A percentile compares a stretch with the other conserved stretches of the same genome.
These are phyloP conservation scores for Oenanthe oenanthe DNA, from an alignment of 2,113 vertebrate genomes.

Conservation along the genomic window DNA sequence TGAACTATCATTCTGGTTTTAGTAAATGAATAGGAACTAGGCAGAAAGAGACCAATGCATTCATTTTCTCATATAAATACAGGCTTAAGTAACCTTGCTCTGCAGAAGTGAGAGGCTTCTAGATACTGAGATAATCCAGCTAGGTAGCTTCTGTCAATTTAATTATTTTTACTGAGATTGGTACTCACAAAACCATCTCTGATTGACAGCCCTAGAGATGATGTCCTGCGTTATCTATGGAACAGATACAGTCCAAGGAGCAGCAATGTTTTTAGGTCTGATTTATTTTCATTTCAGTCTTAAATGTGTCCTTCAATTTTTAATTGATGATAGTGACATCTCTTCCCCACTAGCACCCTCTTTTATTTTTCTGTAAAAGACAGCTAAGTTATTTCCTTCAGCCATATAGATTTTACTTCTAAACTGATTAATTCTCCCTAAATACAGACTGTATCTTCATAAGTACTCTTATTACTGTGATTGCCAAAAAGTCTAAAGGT, in stretches of 20 bases:
- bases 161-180: neutral
- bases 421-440: constrained; percentile 34
- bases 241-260: neutral
- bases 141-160: neutral
- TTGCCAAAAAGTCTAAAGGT: neutral
- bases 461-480: neutral
- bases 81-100: neutral
- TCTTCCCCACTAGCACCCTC: neutral
- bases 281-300: constrained; percentile 31
- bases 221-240: neutral
- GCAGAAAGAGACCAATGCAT: neutral
- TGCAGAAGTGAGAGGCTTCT: neutral
- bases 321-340: neutral
- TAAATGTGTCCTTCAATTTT: neutral
- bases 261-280: neutral
- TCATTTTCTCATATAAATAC: neutral
- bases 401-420: constrained; percentile 33
- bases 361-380: constrained; percentile 9
- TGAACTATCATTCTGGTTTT: neutral
- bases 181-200: neutral
- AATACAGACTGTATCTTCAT: neutral
- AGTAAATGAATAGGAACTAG: neutral
- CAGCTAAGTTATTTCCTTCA: neutral
- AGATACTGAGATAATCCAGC: constrained; percentile 13
- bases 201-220: constrained; percentile 14